Evolutionary conservation across 2,797 vertebrate species (phyloP).

Genomic region (Pseudomugil tenellus): DNA sequence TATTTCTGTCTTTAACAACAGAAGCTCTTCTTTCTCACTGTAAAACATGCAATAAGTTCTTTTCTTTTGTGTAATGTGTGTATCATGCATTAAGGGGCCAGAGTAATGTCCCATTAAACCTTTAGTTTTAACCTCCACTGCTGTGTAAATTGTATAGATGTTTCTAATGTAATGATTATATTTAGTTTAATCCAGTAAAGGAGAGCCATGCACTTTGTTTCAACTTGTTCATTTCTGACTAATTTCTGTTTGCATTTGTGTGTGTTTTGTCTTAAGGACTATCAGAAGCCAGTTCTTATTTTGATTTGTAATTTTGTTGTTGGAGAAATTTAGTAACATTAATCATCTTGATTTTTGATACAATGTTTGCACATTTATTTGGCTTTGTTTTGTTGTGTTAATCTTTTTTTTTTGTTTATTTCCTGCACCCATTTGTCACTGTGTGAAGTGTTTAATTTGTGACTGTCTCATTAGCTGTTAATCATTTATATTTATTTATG

Average conservation of each 20-base stretch:
- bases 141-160: constrained; percentile 57
- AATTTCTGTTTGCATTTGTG: background rate
- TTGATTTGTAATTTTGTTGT: constrained; percentile 1
- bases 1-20: constrained; percentile 10
- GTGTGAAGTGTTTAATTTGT: constrained; percentile 23
- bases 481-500: background rate
- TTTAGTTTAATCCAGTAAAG: constrained; percentile 32
- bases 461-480: constrained; percentile 35
- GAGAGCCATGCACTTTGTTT: constrained; percentile 34
- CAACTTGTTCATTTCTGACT: constrained; percentile 30
- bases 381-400: no score
- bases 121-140: constrained; percentile 1
- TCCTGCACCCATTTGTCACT: constrained; percentile 40
- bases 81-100: constrained; percentile 20
- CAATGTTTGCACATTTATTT: constrained; percentile 22
- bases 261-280: constrained; percentile 1
- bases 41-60: constrained; percentile 30
- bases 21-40: background rate
- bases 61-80: constrained; percentile 30
- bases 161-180: constrained; percentile 52
- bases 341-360: constrained; percentile 26
- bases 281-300: constrained; percentile 17
- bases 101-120: constrained; percentile 17
- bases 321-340: constrained; percentile 7
- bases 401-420: constrained; percentile 18